Percentiles rank a stretch among this genome's conserved stretches.
Conservation (phyloP, 2,113 vertebrate species). For the Himantopus leucocephalus region DNA sequence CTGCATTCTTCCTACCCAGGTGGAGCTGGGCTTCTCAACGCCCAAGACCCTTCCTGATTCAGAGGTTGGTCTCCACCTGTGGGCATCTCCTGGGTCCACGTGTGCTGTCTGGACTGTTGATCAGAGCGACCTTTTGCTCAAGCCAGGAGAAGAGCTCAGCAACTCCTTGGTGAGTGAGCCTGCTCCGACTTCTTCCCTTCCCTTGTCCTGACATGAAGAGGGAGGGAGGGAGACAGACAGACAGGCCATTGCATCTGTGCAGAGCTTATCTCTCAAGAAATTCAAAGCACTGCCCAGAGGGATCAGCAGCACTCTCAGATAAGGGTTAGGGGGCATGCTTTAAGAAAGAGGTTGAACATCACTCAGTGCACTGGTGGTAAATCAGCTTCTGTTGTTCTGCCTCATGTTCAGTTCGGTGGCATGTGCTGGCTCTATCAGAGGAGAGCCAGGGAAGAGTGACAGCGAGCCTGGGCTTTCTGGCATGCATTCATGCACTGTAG, state of each 20-base stretch:
- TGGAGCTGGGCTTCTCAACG: conserved; percentile 71
- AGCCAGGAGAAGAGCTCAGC: conserved; percentile 72
- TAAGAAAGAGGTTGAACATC: background rate
- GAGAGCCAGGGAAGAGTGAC: background rate
- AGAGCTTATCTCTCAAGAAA: background rate
- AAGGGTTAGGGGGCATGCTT: background rate
- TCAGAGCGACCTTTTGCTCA: conserved; percentile 65
- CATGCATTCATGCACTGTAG: fast-evolving
- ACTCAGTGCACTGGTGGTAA: background rate
- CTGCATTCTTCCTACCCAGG: conserved; percentile 42
- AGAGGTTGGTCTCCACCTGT: conserved; percentile 65
- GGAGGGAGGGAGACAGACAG: background rate
- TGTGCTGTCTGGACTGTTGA: conserved; percentile 82
- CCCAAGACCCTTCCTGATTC: conserved; percentile 78
- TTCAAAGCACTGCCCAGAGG: background rate
- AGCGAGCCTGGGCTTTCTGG: background rate
- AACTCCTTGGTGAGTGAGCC: conserved; percentile 44
- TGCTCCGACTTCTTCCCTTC: background rate
- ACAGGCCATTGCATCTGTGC: background rate
- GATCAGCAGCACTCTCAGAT: fast-evolving
- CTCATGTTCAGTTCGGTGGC: background rate
- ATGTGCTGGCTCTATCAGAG: background rate
- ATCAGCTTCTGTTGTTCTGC: background rate
- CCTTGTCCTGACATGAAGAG: background rate
- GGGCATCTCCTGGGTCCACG: conserved; percentile 76